Percentiles rank a stretch among this genome's conserved stretches.
Evolutionary conservation across 2,888 invertebrate species (phyloP).

Genomic region (Machimus atricapillus): DNA sequence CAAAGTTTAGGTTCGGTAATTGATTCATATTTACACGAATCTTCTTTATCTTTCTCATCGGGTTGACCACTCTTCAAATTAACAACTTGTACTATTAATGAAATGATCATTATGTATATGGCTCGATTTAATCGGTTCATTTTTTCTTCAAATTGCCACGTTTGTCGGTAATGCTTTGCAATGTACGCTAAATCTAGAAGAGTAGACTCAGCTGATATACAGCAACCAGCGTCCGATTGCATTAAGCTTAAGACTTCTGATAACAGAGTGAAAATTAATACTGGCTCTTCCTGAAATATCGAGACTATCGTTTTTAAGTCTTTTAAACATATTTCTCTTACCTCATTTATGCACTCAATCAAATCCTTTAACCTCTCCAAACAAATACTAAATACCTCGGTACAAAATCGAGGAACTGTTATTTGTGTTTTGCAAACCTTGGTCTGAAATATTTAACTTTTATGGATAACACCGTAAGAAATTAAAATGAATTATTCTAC

Average conservation of each 20-base stretch:
- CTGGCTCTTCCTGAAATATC: constrained; percentile 26
- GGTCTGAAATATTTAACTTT: constrained; percentile 37
- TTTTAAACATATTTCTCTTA: not conserved
- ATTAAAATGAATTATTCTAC: constrained; percentile 6
- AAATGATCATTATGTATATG: constrained; percentile 40
- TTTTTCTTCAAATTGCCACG: not conserved
- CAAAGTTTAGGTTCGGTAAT: constrained; percentile 23
- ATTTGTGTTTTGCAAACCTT: constrained; percentile 40
- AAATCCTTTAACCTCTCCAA: constrained; percentile 40
- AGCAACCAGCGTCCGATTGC: constrained; percentile 12
- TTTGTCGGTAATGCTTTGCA: constrained; percentile 40
- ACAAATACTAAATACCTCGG: constrained; percentile 41
- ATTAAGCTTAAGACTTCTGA: constrained; percentile 48
- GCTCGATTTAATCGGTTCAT: constrained; percentile 17
- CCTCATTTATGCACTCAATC: constrained; percentile 19
- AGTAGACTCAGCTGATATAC: constrained; percentile 21
- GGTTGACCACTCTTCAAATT: constrained; percentile 11
- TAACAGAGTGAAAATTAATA: constrained; percentile 36
- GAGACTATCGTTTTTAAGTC: not conserved
- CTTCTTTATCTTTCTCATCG: not conserved
- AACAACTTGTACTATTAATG: constrained; percentile 34
- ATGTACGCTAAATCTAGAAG: constrained; percentile 42
- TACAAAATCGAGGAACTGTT: constrained; percentile 37
- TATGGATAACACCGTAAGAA: not conserved
- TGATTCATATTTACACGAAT: constrained; percentile 6